Conservation (phyloP, 2,113 vertebrate genomes). For the Sarotherodon lohbergeri region DNA sequence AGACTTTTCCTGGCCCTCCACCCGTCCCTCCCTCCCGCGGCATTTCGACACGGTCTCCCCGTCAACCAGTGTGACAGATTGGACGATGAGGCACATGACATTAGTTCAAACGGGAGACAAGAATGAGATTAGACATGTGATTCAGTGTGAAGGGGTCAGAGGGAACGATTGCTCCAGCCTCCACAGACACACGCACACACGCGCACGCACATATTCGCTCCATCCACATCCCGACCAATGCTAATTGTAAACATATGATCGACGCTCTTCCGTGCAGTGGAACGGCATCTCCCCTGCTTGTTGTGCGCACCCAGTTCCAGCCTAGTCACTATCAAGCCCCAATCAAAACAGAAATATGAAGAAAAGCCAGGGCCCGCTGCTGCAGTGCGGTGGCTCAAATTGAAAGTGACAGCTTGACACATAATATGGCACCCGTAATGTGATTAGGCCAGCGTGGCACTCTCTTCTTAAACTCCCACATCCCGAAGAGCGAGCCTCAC, state of each 20-base stretch:
- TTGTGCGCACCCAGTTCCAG: constrained; percentile 27
- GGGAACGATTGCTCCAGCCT: constrained; percentile 24
- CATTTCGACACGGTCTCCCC: constrained; percentile 39
- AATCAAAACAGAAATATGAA: constrained; percentile 72
- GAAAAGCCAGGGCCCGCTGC: constrained; percentile 44
- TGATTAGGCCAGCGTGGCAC: constrained; percentile 75
- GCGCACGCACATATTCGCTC: not conserved
- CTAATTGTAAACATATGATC: constrained; percentile 74
- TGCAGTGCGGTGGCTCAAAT: constrained; percentile 72
- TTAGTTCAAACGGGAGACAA: constrained; percentile 62
- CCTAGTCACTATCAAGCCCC: constrained; percentile 60
- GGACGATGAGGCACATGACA: constrained; percentile 65
- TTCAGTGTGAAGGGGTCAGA: constrained; percentile 61
- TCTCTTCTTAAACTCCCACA: constrained; percentile 68
- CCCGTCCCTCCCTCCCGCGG: not conserved
- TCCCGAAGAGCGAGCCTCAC: constrained; percentile 60
- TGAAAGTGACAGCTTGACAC: constrained; percentile 81
- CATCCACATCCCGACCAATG: constrained; percentile 21
- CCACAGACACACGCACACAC: not conserved
- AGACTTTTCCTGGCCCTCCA: constrained; percentile 18
- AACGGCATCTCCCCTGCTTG: constrained; percentile 7
- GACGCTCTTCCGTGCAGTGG: not conserved
- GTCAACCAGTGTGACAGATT: constrained; percentile 63
- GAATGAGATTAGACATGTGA: constrained; percentile 71
- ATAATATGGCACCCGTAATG: constrained; percentile 78